A percentile compares a stretch with the other conserved stretches of the same genome.
These are phyloP conservation scores for Drosophila chauvacae DNA, from an alignment of 1,140 invertebrate genomes.

Conservation along the genomic window DNA sequence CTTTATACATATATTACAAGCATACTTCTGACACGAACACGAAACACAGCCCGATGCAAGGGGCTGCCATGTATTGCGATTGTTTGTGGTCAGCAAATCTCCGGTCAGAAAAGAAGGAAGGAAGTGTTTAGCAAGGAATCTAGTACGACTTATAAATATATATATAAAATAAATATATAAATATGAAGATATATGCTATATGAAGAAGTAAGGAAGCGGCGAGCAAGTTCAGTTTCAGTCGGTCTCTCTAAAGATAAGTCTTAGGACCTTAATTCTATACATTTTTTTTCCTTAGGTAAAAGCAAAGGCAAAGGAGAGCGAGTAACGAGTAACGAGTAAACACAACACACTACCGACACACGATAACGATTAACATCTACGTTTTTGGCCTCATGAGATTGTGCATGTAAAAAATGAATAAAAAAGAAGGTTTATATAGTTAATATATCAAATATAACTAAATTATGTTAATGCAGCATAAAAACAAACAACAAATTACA, in stretches of 20 bases:
- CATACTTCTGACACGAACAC: constrained; percentile 12
- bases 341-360: constrained; percentile 3
- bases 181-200: constrained; percentile 1
- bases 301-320: constrained; percentile 7
- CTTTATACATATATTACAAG: constrained; percentile 21
- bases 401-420: constrained; percentile 78
- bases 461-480: constrained; percentile 31
- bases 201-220: constrained; percentile 4
- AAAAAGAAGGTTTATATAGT: constrained; percentile 34
- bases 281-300: constrained; percentile 40
- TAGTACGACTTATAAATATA: constrained; percentile 40
- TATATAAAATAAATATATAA: constrained; percentile 26
- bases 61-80: background rate
- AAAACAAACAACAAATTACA: background rate
- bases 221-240: background rate
- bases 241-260: constrained; percentile 13
- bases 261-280: constrained; percentile 33
- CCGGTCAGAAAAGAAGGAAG: constrained; percentile 1
- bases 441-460: constrained; percentile 45
- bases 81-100: constrained; percentile 23
- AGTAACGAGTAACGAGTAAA: constrained; percentile 31
- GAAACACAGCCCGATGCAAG: background rate
- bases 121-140: constrained; percentile 25
- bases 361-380: constrained; percentile 28
- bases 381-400: constrained; percentile 75